Conservation (phyloP, 2,888 invertebrate genomes). For the Cephus spinipes region DNA sequence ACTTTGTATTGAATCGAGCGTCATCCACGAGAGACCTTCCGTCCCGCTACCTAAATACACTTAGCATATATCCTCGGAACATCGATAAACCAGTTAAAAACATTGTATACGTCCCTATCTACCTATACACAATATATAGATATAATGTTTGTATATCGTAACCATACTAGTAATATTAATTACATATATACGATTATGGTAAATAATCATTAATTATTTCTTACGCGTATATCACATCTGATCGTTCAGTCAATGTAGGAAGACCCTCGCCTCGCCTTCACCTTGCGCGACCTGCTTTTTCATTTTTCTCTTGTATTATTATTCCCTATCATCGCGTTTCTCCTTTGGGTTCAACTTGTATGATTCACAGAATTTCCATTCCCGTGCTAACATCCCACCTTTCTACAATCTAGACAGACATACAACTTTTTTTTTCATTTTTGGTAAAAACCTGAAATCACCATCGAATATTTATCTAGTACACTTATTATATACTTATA, state of each 20-base stretch:
- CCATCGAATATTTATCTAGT: slow-evolving; percentile 64
- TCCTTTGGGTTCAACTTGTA: slow-evolving; percentile 11
- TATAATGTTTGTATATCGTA: slow-evolving; percentile 59
- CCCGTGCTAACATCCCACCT: slow-evolving; percentile 4
- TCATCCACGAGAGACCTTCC: slow-evolving; percentile 46
- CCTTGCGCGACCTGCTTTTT: slow-evolving; percentile 43
- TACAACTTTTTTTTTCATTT: slow-evolving; percentile 45
- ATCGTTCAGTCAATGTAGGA: slow-evolving; percentile 67
- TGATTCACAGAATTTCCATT: slow-evolving; percentile 3
- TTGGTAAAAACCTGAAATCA: slow-evolving; percentile 64
- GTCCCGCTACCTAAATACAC: slow-evolving; percentile 49
- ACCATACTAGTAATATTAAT: slow-evolving; percentile 40
- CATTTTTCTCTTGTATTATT: slow-evolving; percentile 19
- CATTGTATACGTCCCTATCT: slow-evolving; percentile 63
- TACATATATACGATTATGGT: slow-evolving; percentile 51
- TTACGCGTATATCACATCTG: slow-evolving; percentile 67
- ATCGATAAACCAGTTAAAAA: slow-evolving; percentile 64
- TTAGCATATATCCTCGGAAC: slow-evolving; percentile 57
- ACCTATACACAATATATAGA: slow-evolving; percentile 57
- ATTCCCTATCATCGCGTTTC: background rate
- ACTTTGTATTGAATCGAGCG: slow-evolving; percentile 50
- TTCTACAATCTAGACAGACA: slow-evolving; percentile 57
- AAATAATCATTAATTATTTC: slow-evolving; percentile 62
- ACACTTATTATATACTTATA: slow-evolving; percentile 62
- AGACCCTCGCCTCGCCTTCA: slow-evolving; percentile 63